These are phyloP conservation scores for Sisor rabdophorus DNA, from an alignment of 2,113 vertebrate species.

Conservation along the genomic window DNA sequence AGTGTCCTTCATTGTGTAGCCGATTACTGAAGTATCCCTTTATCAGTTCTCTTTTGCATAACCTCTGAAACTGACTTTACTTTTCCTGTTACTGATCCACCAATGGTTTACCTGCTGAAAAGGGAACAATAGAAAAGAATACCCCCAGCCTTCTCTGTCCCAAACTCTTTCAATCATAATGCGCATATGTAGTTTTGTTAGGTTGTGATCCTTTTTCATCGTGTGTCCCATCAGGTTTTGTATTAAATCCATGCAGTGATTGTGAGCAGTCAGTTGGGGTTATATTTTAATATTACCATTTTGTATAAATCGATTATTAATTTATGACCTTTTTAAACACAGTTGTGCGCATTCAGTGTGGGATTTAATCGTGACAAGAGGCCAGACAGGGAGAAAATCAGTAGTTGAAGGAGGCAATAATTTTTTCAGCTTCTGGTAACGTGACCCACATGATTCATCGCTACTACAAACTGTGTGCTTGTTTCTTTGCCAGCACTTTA, in stretches of 20 bases:
- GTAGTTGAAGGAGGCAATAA: slow-evolving; percentile 29
- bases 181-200: too few species aligned
- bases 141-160: too few species aligned
- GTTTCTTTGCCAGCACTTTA: slow-evolving; percentile 59
- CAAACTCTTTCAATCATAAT: too few species aligned
- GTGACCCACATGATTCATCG: slow-evolving; percentile 58
- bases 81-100: not conserved
- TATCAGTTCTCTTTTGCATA: slow-evolving; percentile 2
- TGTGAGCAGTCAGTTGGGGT: not conserved
- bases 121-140: too few species aligned
- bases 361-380: not conserved
- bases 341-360: not conserved
- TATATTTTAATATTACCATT: not conserved
- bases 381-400: slow-evolving; percentile 22
- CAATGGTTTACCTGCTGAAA: not conserved
- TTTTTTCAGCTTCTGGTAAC: slow-evolving; percentile 48
- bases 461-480: slow-evolving; percentile 56
- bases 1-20: not conserved
- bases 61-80: not conserved
- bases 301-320: not conserved
- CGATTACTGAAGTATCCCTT: not conserved
- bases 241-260: not conserved
- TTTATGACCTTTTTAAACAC: not conserved
- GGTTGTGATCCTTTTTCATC: too few species aligned
- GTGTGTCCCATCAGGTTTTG: not conserved